These are phyloP conservation scores for Nothobranchius kuhntae DNA, from an alignment of 2,113 vertebrate species.

Conservation along the genomic window DNA sequence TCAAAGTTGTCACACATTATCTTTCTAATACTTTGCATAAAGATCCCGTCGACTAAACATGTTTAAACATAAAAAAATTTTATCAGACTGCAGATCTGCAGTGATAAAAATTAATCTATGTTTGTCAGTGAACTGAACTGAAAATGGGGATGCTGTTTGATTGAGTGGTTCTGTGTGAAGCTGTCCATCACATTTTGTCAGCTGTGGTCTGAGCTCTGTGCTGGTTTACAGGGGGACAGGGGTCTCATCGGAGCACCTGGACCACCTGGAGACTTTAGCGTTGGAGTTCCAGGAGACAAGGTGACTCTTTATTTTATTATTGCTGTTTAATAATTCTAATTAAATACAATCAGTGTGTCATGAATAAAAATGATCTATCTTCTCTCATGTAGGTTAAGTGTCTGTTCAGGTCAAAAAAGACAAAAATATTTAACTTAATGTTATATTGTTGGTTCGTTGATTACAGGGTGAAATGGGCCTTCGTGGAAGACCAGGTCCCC, in stretches of 20 bases:
- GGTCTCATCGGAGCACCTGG: conserved; percentile 81
- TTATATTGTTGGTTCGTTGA: conserved; percentile 1
- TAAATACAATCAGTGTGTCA: no score
- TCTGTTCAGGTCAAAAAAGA: no score
- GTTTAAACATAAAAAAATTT: no score
- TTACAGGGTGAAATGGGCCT: conserved; percentile 85
- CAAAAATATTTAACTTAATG: no score
- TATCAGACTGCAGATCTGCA: no score
- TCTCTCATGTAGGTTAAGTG: no score
- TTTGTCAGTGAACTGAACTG: neutral
- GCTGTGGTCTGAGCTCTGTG: neutral
- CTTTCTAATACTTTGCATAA: no score
- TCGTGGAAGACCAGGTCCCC: conserved; percentile 80
- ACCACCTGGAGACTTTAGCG: conserved; percentile 76
- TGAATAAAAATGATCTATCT: no score
- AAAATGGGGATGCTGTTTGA: neutral
- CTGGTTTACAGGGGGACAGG: conserved; percentile 70
- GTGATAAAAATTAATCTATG: neutral
- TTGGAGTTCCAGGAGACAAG: conserved; percentile 89
- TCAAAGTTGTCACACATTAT: no score
- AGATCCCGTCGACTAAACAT: no score
- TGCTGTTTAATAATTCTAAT: no score
- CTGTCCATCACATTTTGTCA: neutral
- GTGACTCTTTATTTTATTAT: conserved; percentile 62
- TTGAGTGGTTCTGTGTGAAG: no score